Conservation (phyloP, 1,140 invertebrate genomes). For the Cydia splendana region DNA sequence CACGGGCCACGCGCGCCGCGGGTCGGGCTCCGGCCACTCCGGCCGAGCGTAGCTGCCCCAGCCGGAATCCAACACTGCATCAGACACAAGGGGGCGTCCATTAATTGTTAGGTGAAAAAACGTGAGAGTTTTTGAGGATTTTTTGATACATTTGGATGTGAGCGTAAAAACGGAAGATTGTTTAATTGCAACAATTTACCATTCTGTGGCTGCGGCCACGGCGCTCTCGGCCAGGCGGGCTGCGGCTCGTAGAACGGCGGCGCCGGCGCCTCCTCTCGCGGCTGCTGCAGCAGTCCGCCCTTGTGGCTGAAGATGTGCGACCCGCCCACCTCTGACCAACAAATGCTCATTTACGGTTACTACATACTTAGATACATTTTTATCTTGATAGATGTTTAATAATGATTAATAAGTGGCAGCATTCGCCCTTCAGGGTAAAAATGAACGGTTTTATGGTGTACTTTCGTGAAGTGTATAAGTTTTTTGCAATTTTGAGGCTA, state of each 20-base stretch:
- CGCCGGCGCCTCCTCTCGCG: slow-evolving; percentile 36
- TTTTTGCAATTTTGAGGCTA: too few relatives aligned
- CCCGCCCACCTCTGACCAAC: slow-evolving; percentile 35
- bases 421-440: too few relatives aligned
- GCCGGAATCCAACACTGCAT: slow-evolving; percentile 30
- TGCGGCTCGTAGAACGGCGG: slow-evolving; percentile 45
- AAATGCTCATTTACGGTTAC: background rate
- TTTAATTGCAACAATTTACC: slow-evolving; percentile 2
- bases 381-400: too few relatives aligned
- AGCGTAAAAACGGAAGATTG: too few relatives aligned
- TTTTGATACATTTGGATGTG: too few relatives aligned
- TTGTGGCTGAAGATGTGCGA: slow-evolving; percentile 74
- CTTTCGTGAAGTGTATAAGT: too few relatives aligned
- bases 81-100: background rate
- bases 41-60: slow-evolving; percentile 40
- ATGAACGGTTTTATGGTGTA: too few relatives aligned
- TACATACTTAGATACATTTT: too few relatives aligned
- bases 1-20: slow-evolving; percentile 51
- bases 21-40: slow-evolving; percentile 19
- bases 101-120: too few relatives aligned
- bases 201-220: slow-evolving; percentile 45
- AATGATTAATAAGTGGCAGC: too few relatives aligned
- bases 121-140: too few relatives aligned
- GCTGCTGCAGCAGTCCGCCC: slow-evolving; percentile 65
- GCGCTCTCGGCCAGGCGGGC: slow-evolving; percentile 54